Base-by-base conservation (phyloP, 2,113 vertebrate species). In the Amphilophus citrinellus region DNA sequence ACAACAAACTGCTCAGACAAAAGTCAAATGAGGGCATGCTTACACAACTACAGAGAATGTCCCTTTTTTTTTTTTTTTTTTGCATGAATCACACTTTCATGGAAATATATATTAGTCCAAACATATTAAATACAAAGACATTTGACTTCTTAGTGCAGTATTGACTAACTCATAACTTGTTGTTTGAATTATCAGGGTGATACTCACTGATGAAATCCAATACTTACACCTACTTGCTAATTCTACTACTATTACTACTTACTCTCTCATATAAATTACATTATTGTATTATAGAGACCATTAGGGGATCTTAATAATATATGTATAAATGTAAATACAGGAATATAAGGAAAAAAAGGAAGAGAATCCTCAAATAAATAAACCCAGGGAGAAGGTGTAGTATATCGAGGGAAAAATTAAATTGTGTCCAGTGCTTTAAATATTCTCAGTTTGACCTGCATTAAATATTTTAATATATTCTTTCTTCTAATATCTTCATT, bases 71-170 rank as follows among this genome's bases (percentile, higher is more conserved):
- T 17, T 5, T 50, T 50, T 50, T 17, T 5, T 50, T 50, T 50
- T 17, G 1, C 15, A 14, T 50, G 6, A 15, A 17, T 50, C 14
- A 50, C 47, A 47, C 44, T 47, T 15, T 15, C 44, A 47, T 13
- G 44, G 44, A 47, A 47, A 47, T 15, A 47, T 14, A 30, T 30
- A 30, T 30, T 5, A 30, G 3, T 30, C 11, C 13, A 44, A 44
- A 44, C 37, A 39, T 37, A 39, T 3, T 2, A 27, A 7, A 1
- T 39, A 39, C 1, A 10, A 42, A 42, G 39, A 6, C 14, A 47
- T 27, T 22, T 1, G 44, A 0, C 9, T 47, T 27, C 17, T 47
- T 22, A 68, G 63, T 68, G 1, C 63, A 66, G 0, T 44, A 66
- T 47, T 4, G 44, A 42, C 27, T 68, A 47, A 47, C 47, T 68